Conservation (phyloP, 2,113 vertebrate genomes). For the Vireo altiloquus region DNA sequence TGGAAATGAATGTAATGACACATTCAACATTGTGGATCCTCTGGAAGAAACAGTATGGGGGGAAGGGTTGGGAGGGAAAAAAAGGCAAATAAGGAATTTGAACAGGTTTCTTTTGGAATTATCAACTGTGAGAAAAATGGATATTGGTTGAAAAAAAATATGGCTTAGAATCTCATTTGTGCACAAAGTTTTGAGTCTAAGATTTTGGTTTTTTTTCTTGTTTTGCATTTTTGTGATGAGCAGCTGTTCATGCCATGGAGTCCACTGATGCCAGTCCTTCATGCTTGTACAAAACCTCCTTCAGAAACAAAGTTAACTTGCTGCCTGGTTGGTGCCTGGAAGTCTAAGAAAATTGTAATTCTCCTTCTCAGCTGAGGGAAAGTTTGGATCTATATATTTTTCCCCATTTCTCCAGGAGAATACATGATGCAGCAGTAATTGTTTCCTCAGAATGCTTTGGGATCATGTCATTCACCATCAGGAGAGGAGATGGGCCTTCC, state of each 20-base stretch:
- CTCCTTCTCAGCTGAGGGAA: background rate
- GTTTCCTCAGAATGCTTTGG: background rate
- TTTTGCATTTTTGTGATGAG: background rate
- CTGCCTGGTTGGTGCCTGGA: background rate
- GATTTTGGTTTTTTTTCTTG: background rate
- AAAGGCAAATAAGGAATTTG: background rate
- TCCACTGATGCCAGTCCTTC: background rate
- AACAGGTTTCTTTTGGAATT: background rate
- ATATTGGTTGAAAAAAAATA: background rate
- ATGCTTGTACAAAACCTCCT: background rate
- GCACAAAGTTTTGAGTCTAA: background rate
- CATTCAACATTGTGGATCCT: background rate
- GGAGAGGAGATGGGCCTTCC: background rate
- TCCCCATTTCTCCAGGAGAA: fast-evolving
- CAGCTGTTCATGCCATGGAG: background rate
- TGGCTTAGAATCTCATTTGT: background rate
- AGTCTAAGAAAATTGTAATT: background rate
- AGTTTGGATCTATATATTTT: background rate
- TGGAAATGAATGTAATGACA: slow-evolving; percentile 1
- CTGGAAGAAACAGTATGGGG: background rate
- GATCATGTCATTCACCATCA: background rate
- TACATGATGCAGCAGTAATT: background rate
- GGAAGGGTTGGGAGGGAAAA: background rate
- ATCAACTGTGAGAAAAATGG: background rate
- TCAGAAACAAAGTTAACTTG: background rate